Conservation (phyloP, 2,113 vertebrate genomes). For the Sinocyclocheilus anshuiensis region DNA sequence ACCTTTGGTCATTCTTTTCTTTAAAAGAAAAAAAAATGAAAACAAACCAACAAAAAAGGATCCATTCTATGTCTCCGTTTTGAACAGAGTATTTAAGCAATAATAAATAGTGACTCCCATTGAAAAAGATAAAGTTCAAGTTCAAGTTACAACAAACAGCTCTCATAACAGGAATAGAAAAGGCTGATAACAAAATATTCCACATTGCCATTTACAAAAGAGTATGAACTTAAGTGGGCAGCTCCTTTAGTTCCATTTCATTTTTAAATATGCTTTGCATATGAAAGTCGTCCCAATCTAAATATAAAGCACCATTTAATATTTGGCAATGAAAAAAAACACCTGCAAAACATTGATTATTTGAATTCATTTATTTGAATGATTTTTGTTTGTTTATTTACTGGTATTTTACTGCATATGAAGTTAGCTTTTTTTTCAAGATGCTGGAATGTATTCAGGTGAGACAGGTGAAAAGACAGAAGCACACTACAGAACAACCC, state of each 20-base stretch:
- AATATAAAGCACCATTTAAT: constrained; percentile 99
- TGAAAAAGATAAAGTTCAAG: constrained; percentile 99
- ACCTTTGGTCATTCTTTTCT: constrained; percentile 96
- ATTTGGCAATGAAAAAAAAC: constrained; percentile 98
- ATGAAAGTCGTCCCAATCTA: constrained; percentile 99
- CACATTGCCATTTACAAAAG: constrained; percentile 99
- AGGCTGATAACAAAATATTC: constrained; percentile 99
- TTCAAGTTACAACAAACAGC: constrained; percentile 99
- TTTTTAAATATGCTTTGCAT: constrained; percentile 99
- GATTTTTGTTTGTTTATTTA: constrained; percentile 64
- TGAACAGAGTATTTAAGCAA: constrained; percentile 95
- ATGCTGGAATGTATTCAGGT: constrained; percentile 97
- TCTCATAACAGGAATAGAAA: constrained; percentile 99
- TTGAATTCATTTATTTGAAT: constrained; percentile 73
- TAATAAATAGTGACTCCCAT: constrained; percentile 99
- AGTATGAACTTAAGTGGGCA: constrained; percentile 97
- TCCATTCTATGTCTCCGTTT: constrained; percentile 93
- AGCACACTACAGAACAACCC: constrained; percentile 98
- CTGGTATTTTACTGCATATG: constrained; percentile 98
- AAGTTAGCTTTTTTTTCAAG: constrained; percentile 77
- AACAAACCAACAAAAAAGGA: constrained; percentile 83
- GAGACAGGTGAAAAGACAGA: constrained; percentile 90
- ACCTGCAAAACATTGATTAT: constrained; percentile 87
- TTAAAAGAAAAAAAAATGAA: constrained; percentile 75
- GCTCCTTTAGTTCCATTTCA: constrained; percentile 79